Conservation (phyloP, 1,140 invertebrate species). For the Atta cephalotes region DNA sequence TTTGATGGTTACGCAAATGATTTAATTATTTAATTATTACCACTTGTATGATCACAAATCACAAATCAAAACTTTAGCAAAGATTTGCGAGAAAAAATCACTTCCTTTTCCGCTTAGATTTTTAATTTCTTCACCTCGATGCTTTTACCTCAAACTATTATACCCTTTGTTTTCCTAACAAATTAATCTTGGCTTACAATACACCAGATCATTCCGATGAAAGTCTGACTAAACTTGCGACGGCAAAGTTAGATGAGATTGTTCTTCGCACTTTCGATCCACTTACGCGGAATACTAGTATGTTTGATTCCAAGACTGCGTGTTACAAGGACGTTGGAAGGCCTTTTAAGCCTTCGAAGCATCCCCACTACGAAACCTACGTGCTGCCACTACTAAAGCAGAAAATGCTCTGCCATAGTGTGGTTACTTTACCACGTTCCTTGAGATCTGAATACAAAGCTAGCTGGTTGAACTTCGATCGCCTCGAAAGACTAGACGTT, state of each 20-base stretch:
- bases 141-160: neutral
- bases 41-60: slow-evolving; percentile 56
- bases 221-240: neutral
- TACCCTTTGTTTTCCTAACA: neutral
- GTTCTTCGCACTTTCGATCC: slow-evolving; percentile 39
- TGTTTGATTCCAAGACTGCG: slow-evolving; percentile 81
- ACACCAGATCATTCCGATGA: slow-evolving; percentile 16
- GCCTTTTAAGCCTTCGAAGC: slow-evolving; percentile 83
- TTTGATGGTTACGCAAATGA: neutral
- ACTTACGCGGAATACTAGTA: slow-evolving; percentile 57
- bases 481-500: slow-evolving; percentile 27
- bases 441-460: slow-evolving; percentile 56
- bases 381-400: slow-evolving; percentile 76
- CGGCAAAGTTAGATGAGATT: neutral
- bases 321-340: slow-evolving; percentile 80
- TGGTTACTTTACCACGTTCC: slow-evolving; percentile 59
- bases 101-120: neutral
- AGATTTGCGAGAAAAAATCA: slow-evolving; percentile 7
- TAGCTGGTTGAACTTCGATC: slow-evolving; percentile 68
- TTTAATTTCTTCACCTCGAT: neutral
- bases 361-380: slow-evolving; percentile 74
- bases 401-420: slow-evolving; percentile 71
- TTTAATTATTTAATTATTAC: neutral
- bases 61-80: neutral
- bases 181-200: slow-evolving; percentile 8